Evolutionary conservation across 2,113 vertebrate species (phyloP), one percentile per base, ranked within the genome.

Genomic region (Crotalus tigris): DNA sequence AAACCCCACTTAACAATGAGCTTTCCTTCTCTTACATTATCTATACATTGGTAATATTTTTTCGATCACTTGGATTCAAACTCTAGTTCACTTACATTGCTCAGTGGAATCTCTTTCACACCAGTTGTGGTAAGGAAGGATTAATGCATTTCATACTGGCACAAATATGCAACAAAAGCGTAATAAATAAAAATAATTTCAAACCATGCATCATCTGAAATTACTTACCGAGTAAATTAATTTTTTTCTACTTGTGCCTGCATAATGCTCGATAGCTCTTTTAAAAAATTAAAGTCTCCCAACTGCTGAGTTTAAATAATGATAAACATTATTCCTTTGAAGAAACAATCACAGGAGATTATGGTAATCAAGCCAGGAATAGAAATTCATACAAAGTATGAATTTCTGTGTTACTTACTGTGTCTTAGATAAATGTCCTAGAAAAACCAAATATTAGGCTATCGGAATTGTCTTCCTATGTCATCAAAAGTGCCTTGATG

Each of bases 271-370:
- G 0, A 90, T 88, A 92, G 59, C 51, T 95, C 91, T 91, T 92
- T 61, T 53, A 90, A 91, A 92, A 95, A 93, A 53, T 88, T 81
- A 39, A 33, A 0, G 54, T 44, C 75, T 75, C 89, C 58, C 95
- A 94, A 93, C 64, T 93, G 89, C 92, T 96, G 95, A 97, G 96
- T 97, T 95, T 87, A 94, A 92, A 95, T 95, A 94, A 90, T 94
- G 81, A 96, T 94, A 96, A 97, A 95, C 96, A 96, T 64, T 95
- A 94, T 88, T 95, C 93, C 90, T 96, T 93, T 96, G 93, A 96
- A 95, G 91, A 96, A 96, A 95, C 95, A 95, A 96, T 96, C 93
- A 94, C 89, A 95, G 61, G 33, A 95, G 95, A 96, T 97, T 97
- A 97, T 97, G 95, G 87, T 94, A 96, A 97, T 96, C 93, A 91